Evolutionary conservation across 92 coral and sea anemone species (phyloP).

Genomic region (Bergia puertoricense): DNA sequence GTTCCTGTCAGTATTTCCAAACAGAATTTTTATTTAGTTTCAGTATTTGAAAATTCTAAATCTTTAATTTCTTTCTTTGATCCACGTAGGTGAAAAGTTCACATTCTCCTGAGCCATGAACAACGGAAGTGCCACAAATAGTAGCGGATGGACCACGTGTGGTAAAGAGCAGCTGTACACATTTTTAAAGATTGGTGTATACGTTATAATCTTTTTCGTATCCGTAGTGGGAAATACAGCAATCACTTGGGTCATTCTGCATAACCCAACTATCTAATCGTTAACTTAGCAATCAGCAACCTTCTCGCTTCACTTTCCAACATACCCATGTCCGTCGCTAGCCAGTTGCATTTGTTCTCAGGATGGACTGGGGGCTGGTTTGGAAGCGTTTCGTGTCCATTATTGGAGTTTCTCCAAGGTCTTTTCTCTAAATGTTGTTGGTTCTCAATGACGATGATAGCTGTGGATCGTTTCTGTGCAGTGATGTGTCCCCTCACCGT

Average conservation of each 20-base stretch:
- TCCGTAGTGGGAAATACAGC: slow-evolving; percentile 67
- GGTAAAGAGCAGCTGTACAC: not conserved
- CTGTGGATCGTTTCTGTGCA: slow-evolving; percentile 86
- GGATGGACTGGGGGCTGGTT: slow-evolving; percentile 62
- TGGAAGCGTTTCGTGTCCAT: slow-evolving; percentile 63
- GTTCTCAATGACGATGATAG: slow-evolving; percentile 77
- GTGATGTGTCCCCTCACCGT: slow-evolving; percentile 74
- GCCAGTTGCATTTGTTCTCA: slow-evolving; percentile 46
- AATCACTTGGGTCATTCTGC: slow-evolving; percentile 63
- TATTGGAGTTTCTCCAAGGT: slow-evolving; percentile 59
- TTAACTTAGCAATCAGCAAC: slow-evolving; percentile 75
- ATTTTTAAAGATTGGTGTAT: slow-evolving; percentile 48
- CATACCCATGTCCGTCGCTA: slow-evolving; percentile 63
- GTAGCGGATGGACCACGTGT: not conserved
- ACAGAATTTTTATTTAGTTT: too few species aligned
- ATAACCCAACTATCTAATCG: slow-evolving; percentile 68
- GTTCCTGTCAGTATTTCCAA: too few species aligned
- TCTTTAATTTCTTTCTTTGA: too few species aligned
- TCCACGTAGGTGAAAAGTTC: too few species aligned
- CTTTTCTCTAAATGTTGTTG: slow-evolving; percentile 78
- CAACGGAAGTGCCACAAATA: not conserved
- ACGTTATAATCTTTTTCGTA: slow-evolving; percentile 53
- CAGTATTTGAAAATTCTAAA: too few species aligned
- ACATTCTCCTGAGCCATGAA: too few species aligned
- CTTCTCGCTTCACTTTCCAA: slow-evolving; percentile 55